Evolutionary conservation across 2,113 vertebrate genomes (phyloP).

Genomic region (Smithornis capensis): DNA sequence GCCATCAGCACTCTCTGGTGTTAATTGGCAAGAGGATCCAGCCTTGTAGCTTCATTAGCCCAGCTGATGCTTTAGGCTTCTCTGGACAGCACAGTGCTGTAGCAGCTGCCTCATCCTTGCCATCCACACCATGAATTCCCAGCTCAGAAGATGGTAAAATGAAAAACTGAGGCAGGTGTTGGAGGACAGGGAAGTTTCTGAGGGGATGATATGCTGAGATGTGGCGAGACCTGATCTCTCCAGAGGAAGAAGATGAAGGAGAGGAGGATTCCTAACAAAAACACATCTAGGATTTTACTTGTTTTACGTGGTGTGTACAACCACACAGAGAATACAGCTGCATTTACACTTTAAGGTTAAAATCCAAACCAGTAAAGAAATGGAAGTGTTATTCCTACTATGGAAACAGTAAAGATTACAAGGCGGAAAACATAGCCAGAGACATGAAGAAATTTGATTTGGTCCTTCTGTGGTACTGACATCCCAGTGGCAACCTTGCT

Average conservation of each 20-base stretch:
- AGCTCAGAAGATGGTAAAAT: background rate
- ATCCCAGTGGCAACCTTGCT: background rate
- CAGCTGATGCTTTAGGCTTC: background rate
- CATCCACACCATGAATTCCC: fast-evolving
- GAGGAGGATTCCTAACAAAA: background rate
- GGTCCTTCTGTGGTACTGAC: background rate
- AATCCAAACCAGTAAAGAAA: background rate
- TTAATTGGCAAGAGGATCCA: background rate
- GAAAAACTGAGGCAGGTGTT: background rate
- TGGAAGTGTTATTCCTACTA: background rate
- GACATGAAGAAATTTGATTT: background rate
- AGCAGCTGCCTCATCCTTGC: background rate
- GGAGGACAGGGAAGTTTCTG: fast-evolving
- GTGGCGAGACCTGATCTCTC: fast-evolving
- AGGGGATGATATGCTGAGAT: background rate
- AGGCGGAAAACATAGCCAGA: background rate
- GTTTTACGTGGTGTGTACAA: background rate
- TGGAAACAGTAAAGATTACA: background rate
- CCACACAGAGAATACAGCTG: background rate
- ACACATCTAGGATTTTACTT: background rate
- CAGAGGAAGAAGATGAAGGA: background rate
- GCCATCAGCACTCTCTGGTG: background rate
- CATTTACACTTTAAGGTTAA: background rate
- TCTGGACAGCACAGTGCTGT: background rate
- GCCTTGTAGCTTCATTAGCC: background rate